Base-by-base conservation (phyloP, 1,140 invertebrate species). In the Notospermus geniculatus region DNA sequence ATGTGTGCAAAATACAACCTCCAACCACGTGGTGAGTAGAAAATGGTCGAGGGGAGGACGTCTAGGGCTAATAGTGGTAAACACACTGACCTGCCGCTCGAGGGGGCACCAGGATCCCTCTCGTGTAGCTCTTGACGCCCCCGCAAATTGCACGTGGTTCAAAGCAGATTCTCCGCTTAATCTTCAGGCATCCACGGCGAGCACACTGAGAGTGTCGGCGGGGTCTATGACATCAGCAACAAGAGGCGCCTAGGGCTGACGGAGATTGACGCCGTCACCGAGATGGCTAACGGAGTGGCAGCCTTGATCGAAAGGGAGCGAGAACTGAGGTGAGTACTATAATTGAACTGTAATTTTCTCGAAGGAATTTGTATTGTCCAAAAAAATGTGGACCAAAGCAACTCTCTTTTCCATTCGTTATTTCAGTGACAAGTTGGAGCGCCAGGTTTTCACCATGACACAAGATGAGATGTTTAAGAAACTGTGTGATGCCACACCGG, bases 181-280 rank as follows among this genome's bases (percentile, higher is more conserved):
- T n/a, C 23, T 55, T 62, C 32, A 78, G 94, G 94, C 56, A 95
- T 92, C 25, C 88, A 90, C 62, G 93, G 93, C 58, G 93, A 95
- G 83, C 93, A 96, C 84, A 93, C 93, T 54, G 92, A 95, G 59
- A 73, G 67, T 62, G 67, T 69, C 13, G 72, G 67, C 39, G 72
- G 69, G 17, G 87, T 96, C 29, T 82, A 80, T 60, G 79, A 81
- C 50, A 74, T 81, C 43, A 80, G 78, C 7, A 81, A 81, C 66
- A 77, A 77, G 52, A 70, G 69, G 13, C 70, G 79, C 27, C 65
- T 81, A 5, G 79, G 80, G 19, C 62, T 77, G 19, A 73, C 72
- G 23, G 79, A 81, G 59, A 75, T 67, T 62, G 71, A 81, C 27
- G 73, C 72, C 30, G 73, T 80, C 11, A 71, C 65, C 19, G 65